Percentiles rank a stretch among this genome's conserved stretches.
phyloP scores from a whole-genome alignment of 2,797 vertebrate species.

The Petrocephalus schoutedeni region DNA sequence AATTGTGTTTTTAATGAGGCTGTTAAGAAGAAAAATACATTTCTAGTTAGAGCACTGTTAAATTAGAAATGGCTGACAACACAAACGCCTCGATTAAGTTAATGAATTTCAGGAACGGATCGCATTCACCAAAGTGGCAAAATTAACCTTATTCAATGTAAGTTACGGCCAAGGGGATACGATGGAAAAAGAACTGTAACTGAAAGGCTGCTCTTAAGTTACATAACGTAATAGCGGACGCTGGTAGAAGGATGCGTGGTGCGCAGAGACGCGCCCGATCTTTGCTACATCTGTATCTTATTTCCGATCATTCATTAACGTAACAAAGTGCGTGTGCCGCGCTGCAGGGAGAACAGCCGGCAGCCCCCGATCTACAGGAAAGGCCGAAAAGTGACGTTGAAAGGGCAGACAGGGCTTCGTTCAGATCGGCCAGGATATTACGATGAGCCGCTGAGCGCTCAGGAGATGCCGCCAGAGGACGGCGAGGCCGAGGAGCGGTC shows the following conservation, averaged over 20 bases:
- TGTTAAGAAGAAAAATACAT: constrained; percentile 29
- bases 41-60: constrained; percentile 27
- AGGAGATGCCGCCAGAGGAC: not conserved
- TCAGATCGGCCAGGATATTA: constrained; percentile 10
- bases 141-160: constrained; percentile 21
- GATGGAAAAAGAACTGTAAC: not conserved
- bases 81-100: constrained; percentile 25
- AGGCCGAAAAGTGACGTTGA: not conserved
- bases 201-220: not conserved
- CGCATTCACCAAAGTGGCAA: constrained; percentile 16
- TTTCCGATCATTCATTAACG: not conserved
- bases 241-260: not conserved
- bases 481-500: constrained; percentile 5
- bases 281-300: not conserved
- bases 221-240: not conserved
- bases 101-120: constrained; percentile 23
- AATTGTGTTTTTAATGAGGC: constrained; percentile 32
- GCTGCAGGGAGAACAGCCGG: not conserved
- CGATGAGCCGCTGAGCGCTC: constrained; percentile 10
- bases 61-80: constrained; percentile 31
- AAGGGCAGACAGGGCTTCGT: not conserved
- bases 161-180: not conserved
- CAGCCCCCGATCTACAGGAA: not conserved
- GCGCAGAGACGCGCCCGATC: not conserved
- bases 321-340: not conserved